Evolutionary conservation across 2,888 invertebrate species (phyloP).

Genomic region (Chaetogeoica ovagalla): DNA sequence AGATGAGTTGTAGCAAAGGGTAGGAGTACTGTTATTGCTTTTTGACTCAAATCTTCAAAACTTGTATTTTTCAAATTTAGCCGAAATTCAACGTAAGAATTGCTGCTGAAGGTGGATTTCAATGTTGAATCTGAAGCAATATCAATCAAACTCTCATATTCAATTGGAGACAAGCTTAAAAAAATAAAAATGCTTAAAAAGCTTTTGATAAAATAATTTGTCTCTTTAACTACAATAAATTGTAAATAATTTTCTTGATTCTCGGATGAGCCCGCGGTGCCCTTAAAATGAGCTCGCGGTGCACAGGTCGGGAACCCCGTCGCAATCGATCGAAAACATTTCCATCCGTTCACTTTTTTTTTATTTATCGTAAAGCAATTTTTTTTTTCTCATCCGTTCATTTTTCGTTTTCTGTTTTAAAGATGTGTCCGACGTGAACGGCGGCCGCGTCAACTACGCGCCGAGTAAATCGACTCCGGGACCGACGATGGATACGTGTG

Average conservation of each 20-base stretch:
- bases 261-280: conserved; percentile 12
- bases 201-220: conserved; percentile 15
- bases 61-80: too few species aligned
- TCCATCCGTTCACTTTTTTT: background rate
- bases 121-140: too few species aligned
- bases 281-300: conserved; percentile 9
- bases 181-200: too few species aligned
- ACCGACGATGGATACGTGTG: conserved; percentile 27
- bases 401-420: background rate
- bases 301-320: conserved; percentile 10
- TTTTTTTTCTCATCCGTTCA: background rate
- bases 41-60: too few species aligned
- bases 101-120: too few species aligned
- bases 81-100: too few species aligned
- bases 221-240: conserved; percentile 5
- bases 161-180: background rate
- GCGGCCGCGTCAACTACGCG: background rate
- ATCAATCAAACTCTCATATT: background rate
- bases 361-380: too few species aligned
- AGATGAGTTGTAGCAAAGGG: too few species aligned
- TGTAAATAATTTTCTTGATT: conserved; percentile 2
- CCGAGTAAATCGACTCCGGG: conserved; percentile 21
- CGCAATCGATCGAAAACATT: background rate
- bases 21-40: too few species aligned
- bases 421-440: conserved; percentile 42